phyloP scores from a whole-genome alignment of 2,797 vertebrate species.

The Poeciliopsis gracilis region DNA sequence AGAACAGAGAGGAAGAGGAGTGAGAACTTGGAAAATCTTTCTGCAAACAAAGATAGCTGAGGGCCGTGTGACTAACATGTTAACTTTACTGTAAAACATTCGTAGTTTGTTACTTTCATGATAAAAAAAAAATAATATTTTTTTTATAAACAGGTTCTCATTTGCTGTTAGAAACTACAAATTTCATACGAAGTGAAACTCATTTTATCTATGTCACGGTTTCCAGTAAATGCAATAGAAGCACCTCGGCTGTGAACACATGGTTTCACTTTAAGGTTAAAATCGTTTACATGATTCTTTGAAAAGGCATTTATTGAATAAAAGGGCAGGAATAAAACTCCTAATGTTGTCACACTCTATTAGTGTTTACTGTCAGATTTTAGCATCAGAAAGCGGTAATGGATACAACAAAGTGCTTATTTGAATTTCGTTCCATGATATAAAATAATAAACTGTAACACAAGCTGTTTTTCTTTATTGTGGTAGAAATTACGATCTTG shows the following conservation, averaged over 20 bases:
- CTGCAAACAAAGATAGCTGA: background rate
- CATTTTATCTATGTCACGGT: background rate
- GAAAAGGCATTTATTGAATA: background rate
- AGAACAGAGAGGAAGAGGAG: slow-evolving; percentile 4
- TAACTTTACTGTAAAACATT: background rate
- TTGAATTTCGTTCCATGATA: background rate
- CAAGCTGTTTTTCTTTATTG: background rate
- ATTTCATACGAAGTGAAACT: background rate
- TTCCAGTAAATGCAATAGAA: background rate
- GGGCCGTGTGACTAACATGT: background rate
- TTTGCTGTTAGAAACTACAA: background rate
- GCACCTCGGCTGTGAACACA: background rate
- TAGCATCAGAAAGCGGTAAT: background rate
- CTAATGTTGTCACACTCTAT: background rate
- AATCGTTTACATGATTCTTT: background rate
- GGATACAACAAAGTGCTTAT: background rate
- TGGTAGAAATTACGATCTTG: background rate
- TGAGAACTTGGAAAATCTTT: slow-evolving; percentile 47
- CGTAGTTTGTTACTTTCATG: background rate
- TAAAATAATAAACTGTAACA: background rate
- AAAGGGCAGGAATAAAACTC: background rate
- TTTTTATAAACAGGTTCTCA: background rate
- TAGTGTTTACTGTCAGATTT: background rate
- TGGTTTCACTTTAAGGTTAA: background rate
- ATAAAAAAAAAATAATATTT: background rate